phyloP scores from a whole-genome alignment of 2,888 invertebrate species.

The Alsophila aescularia region DNA sequence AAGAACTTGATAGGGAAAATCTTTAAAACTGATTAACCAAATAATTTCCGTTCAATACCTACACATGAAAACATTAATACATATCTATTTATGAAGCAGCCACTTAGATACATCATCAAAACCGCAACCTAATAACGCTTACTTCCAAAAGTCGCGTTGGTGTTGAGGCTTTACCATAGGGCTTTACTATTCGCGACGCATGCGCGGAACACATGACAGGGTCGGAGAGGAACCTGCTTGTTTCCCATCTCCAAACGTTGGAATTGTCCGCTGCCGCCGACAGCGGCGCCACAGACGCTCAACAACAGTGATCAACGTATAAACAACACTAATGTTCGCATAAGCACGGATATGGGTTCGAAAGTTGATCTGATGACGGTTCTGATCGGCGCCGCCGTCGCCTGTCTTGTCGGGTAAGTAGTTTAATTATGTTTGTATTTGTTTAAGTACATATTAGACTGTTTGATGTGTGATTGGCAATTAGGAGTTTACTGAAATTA shows the following conservation, averaged over 20 bases:
- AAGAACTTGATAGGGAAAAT: no score
- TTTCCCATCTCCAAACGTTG: conserved; percentile 44
- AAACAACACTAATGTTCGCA: conserved; percentile 33
- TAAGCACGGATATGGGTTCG: conserved; percentile 5
- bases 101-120: not conserved
- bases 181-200: conserved; percentile 29
- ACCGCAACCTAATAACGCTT: not conserved
- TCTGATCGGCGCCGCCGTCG: conserved; percentile 8
- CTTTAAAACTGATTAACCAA: no score
- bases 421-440: conserved; percentile 2
- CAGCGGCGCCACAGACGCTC: conserved; percentile 56
- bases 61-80: no score
- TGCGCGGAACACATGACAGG: conserved; percentile 41
- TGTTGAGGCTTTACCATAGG: conserved; percentile 4
- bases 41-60: no score
- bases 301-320: conserved; percentile 33
- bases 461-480: not conserved
- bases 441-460: not conserved
- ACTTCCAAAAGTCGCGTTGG: conserved; percentile 16
- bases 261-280: conserved; percentile 51
- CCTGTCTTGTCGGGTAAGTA: conserved; percentile 31
- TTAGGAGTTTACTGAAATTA: not conserved
- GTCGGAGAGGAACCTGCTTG: conserved; percentile 1
- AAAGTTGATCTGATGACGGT: conserved; percentile 13
- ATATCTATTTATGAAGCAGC: no score